phyloP scores from a whole-genome alignment of 2,797 vertebrate genomes.

The Semotilus atromaculatus region DNA sequence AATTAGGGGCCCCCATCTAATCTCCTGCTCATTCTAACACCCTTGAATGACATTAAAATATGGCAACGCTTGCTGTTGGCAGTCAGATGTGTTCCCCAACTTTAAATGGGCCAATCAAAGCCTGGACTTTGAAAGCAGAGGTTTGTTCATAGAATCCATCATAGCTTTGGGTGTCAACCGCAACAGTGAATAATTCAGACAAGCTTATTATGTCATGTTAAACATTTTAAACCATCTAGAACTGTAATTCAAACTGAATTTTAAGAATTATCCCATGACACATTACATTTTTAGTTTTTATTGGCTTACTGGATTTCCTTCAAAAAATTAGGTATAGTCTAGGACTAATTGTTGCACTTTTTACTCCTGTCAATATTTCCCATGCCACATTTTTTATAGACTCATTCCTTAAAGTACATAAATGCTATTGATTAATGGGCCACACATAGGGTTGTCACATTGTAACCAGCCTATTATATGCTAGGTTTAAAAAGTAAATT shows the following conservation, averaged over 20 bases:
- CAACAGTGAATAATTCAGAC: not conserved
- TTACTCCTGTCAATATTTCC: not conserved
- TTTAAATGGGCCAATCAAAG: constrained; percentile 62
- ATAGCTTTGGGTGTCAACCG: constrained; percentile 20
- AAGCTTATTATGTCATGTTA: not conserved
- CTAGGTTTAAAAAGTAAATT: not conserved
- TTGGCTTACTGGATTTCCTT: not conserved
- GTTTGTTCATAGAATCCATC: not conserved
- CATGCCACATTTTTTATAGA: not conserved
- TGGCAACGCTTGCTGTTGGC: constrained; percentile 56
- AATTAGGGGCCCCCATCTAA: constrained; percentile 89
- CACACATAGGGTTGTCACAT: not conserved
- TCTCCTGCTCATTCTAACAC: constrained; percentile 84
- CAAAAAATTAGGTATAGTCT: not conserved
- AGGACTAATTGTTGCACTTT: not conserved
- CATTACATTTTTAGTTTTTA: not conserved
- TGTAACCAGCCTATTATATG: not conserved
- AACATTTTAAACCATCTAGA: not conserved
- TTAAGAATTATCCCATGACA: not conserved
- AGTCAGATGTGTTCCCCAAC: constrained; percentile 47
- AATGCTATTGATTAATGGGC: not conserved
- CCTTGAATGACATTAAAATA: constrained; percentile 74
- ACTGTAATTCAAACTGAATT: not conserved
- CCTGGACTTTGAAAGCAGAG: constrained; percentile 9
- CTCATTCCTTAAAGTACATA: not conserved